Evolutionary conservation across 2,113 vertebrate species (phyloP), one percentile per base, ranked within the genome.

Genomic region (Oncorhynchus mykiss): DNA sequence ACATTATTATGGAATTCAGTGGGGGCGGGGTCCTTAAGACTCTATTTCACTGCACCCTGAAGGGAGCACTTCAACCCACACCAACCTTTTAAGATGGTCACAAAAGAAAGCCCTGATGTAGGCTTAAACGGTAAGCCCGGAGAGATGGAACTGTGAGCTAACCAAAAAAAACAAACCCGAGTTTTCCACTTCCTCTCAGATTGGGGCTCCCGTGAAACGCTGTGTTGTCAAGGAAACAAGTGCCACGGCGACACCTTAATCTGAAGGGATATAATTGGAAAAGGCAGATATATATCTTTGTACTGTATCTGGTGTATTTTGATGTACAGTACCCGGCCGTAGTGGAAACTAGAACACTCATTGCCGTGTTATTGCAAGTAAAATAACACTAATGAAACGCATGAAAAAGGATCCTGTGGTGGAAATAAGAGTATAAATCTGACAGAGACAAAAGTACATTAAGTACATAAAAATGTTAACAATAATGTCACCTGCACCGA

Each of bases 211-310:
- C 87, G 83, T 80, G 76, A 82, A 90, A 73, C 77, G 81, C 65
- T 68, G 82, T 80, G 92, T 92, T 92, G 91, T 90, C 92, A 93
- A 91, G 91, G 92, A 90, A 93, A 93, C 91, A 86, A 90, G 89
- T 84, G 81, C 86, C 86, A 88, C 79, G 27, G 81, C 80, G 73
- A 91, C 87, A 89, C 88, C 86, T 92, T 92, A 91, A 91, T 89
- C 92, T 91, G 87, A 82, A 82, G 75, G 82, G 92, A 87, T 85
- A 88, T 90, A 90, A 92, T 90, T 92, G 88, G 89, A 92, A 91
- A 91, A 78, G 76, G 82, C 81, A 67, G 86, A 90, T 90, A 91
- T 88, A 87, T 77, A 93, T 92, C 88, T 91, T 82, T 59, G 78
- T 84, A 84, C 81, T 59, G 78, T 84, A 84, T 92, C 80, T 70